Base-by-base conservation (phyloP, 2,888 invertebrate genomes). In the Xanthia togata region DNA sequence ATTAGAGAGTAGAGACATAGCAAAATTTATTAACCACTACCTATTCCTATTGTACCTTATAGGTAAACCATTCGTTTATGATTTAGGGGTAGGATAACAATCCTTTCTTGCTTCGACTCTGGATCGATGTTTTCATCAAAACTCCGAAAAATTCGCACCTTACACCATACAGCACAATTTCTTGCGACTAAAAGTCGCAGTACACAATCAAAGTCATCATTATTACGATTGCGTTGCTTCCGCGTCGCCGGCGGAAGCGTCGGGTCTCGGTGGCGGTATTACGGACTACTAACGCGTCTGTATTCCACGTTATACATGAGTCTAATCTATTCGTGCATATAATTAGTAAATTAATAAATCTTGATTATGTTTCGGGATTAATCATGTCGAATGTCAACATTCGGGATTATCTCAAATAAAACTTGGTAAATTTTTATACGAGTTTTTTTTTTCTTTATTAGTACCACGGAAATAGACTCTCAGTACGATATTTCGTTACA, bases 241-340 rank as follows among this genome's bases (percentile, higher is more conserved):
- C 89, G 87, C 82, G 89, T 84, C 89, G 87, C 88, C 91, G 89
- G 86, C 91, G 91, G 91, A 90, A 87, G 83, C 76, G 68, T 68
- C 72, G 73, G 74, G 75, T 67, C 81, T 81, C 77, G 67, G 63
- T 60, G 78, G n/a, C n/a, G n/a, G 80, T 79, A 73, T 47, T 73
- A 85, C 86, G 70, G 75, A 78, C 74, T 60, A 41, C 44, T 35
- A 44, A 76, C 26, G n/a, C 11, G 65, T 59, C 23, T 53, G 44
- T 78, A 70, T 55, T 62, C 60, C 60, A 70, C 38, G 14, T 47
- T 77, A 79, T 47, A n/a, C 38, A 70, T 68, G 41, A 67, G 38
- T 31, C 53, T 80, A 47, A 80, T 84, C 57, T 70, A 41, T 70
- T 81, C 71, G 53, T 63, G 47, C n/a, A 64, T 69, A 64, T 73